phyloP scores from a whole-genome alignment of 1,140 invertebrate genomes.

The Thrips palmi region DNA sequence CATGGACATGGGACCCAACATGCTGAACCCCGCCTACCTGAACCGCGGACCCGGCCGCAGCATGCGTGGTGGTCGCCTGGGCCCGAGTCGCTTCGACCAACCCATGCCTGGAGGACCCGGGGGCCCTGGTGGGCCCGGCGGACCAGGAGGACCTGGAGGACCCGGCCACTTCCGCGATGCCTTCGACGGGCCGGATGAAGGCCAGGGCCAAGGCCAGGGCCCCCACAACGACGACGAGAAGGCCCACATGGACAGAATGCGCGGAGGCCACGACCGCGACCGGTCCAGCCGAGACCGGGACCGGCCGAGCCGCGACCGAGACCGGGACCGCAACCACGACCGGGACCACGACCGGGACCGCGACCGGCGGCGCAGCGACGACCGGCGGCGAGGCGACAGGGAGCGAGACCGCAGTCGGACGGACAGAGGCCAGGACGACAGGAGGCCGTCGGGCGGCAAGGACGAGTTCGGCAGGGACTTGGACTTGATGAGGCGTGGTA shows the following conservation, averaged over 20 bases:
- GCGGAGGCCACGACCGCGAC: background rate
- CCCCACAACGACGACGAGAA: background rate
- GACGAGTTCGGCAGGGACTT: conserved; percentile 1
- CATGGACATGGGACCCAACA: background rate
- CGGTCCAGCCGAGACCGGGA: background rate
- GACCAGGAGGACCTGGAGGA: conserved; percentile 7
- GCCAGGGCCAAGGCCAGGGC: background rate
- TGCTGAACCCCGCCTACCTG: background rate
- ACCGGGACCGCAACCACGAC: background rate
- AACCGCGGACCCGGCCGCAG: background rate
- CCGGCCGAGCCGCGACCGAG: background rate
- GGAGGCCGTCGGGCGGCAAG: background rate
- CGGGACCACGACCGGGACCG: no score
- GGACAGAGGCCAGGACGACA: no score
- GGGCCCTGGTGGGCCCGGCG: no score
- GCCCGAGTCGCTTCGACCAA: no score
- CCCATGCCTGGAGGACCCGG: no score
- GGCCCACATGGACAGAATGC: no score
- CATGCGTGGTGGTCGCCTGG: no score
- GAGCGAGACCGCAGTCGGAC: no score
- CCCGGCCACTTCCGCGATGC: background rate
- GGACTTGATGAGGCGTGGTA: no score
- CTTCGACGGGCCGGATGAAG: background rate
- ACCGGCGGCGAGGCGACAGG: no score
- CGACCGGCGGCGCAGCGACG: no score